Percentiles rank a stretch among this genome's conserved stretches.
phyloP scores from a whole-genome alignment of 1,140 invertebrate genomes.

The Leptinotarsa defecta region DNA sequence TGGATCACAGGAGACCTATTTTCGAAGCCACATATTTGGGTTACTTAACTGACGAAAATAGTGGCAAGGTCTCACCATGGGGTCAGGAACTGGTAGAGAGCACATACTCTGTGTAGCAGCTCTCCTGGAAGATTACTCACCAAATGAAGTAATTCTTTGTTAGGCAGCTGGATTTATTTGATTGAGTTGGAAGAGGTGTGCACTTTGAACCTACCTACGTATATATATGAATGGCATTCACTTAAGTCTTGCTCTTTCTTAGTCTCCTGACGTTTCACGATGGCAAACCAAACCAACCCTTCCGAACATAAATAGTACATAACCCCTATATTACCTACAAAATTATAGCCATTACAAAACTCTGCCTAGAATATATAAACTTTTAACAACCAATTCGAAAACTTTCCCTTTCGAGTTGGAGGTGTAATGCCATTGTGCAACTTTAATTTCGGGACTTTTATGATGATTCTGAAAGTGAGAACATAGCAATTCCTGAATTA shows the following conservation, averaged over 20 bases:
- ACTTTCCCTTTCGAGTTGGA: slow-evolving; percentile 13
- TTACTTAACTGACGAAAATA: too few relatives aligned
- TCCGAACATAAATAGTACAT: not conserved
- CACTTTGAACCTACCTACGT: too few relatives aligned
- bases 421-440: slow-evolving; percentile 18
- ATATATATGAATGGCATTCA: too few relatives aligned
- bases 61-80: too few relatives aligned
- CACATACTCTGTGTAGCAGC: too few relatives aligned
- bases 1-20: too few relatives aligned
- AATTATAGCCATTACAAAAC: slow-evolving; percentile 10
- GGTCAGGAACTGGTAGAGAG: too few relatives aligned
- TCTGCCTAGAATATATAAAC: slow-evolving; percentile 20
- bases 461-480: slow-evolving; percentile 47
- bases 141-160: too few relatives aligned
- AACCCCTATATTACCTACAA: not conserved
- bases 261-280: not conserved
- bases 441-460: slow-evolving; percentile 46
- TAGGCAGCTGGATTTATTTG: too few relatives aligned
- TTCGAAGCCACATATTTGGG: too few relatives aligned
- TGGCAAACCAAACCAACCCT: not conserved
- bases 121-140: too few relatives aligned
- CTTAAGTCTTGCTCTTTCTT: not conserved
- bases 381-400: slow-evolving; percentile 26
- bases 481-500: slow-evolving; percentile 48
- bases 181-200: too few relatives aligned